phyloP scores from a whole-genome alignment of 1,140 invertebrate species.

The Pachyrhynchus sulphureomaculatus region DNA sequence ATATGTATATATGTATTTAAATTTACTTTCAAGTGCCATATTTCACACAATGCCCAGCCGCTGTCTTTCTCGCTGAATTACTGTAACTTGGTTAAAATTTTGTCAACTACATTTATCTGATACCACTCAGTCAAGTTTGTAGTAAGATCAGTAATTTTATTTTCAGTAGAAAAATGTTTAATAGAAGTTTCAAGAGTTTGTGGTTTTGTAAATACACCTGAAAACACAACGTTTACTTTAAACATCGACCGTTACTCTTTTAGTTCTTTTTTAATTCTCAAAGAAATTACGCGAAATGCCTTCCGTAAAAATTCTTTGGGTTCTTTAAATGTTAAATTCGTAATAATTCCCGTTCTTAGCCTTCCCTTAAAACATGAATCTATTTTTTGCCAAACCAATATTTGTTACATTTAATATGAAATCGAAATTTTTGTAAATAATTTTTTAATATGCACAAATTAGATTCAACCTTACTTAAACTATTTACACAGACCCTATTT shows the following conservation, averaged over 20 bases:
- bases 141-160: constrained; percentile 16
- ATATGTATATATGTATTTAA: constrained; percentile 42
- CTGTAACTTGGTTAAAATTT: constrained; percentile 29
- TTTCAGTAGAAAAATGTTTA: constrained; percentile 23
- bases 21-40: constrained; percentile 36
- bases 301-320: constrained; percentile 12
- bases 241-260: background rate
- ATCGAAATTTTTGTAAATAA: too few relatives aligned
- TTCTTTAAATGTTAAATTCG: constrained; percentile 17
- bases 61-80: constrained; percentile 45
- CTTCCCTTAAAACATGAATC: constrained; percentile 10
- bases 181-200: background rate
- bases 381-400: background rate
- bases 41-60: constrained; percentile 45
- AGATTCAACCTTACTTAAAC: too few relatives aligned
- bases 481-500: too few relatives aligned
- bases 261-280: constrained; percentile 5
- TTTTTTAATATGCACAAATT: too few relatives aligned
- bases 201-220: constrained; percentile 7
- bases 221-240: constrained; percentile 21
- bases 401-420: too few relatives aligned
- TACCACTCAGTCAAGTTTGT: constrained; percentile 28
- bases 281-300: constrained; percentile 1
- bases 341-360: constrained; percentile 14
- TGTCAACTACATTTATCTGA: constrained; percentile 5